Conservation (phyloP, 2,888 invertebrate species). For the Drosophila demipolita region DNA sequence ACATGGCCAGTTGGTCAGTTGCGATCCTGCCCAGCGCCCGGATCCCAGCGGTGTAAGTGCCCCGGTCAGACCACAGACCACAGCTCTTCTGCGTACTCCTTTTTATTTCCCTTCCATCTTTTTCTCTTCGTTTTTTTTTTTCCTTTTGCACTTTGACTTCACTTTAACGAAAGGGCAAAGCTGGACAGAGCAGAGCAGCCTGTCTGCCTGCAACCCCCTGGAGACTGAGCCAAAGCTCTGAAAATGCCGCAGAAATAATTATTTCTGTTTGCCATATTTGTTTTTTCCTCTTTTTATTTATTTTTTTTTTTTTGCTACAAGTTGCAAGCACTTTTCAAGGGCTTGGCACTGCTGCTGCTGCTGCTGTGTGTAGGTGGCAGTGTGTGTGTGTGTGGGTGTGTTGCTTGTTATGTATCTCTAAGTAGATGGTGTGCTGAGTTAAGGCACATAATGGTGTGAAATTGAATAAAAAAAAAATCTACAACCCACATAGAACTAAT, state of each 20-base stretch:
- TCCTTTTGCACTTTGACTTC: slow-evolving; percentile 64
- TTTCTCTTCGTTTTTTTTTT: neutral
- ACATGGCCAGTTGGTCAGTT: slow-evolving; percentile 7
- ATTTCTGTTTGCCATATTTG: slow-evolving; percentile 76
- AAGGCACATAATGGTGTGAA: slow-evolving; percentile 47
- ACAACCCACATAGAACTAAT: neutral
- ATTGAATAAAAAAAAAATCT: slow-evolving; percentile 30
- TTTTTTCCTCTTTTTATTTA: slow-evolving; percentile 54
- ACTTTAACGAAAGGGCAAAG: slow-evolving; percentile 53
- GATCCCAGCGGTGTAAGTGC: slow-evolving; percentile 69
- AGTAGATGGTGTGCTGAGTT: slow-evolving; percentile 48
- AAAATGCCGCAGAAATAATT: slow-evolving; percentile 75
- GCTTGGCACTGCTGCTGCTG: slow-evolving; percentile 35
- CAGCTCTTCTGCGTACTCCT: slow-evolving; percentile 51
- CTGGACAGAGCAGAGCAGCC: slow-evolving; percentile 45
- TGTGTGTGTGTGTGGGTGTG: slow-evolving; percentile 22
- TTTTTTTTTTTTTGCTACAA: slow-evolving; percentile 34
- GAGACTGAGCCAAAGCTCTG: slow-evolving; percentile 59
- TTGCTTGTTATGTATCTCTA: slow-evolving; percentile 27
- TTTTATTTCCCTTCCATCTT: slow-evolving; percentile 1
- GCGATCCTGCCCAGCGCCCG: slow-evolving; percentile 17
- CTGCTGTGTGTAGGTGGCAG: slow-evolving; percentile 25
- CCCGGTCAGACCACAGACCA: slow-evolving; percentile 70
- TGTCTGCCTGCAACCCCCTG: slow-evolving; percentile 42
- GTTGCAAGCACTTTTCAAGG: slow-evolving; percentile 36